These are phyloP conservation scores for Antheraea pernyi DNA, from an alignment of 1,140 invertebrate genomes.

Conservation along the genomic window DNA sequence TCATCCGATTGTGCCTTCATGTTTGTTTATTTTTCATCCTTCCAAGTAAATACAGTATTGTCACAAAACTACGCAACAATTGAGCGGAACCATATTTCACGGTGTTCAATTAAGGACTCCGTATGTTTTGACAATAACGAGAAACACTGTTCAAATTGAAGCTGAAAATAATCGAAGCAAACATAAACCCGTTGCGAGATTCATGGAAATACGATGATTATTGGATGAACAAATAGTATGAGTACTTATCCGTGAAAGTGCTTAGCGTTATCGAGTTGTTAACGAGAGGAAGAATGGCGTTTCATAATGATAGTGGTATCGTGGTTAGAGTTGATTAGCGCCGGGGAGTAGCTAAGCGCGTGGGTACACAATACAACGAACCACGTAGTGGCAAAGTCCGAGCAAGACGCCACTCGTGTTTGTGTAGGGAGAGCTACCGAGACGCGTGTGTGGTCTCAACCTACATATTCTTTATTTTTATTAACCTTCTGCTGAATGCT, in stretches of 20 bases:
- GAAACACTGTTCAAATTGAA: conserved; percentile 1
- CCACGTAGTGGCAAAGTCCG: conserved; percentile 36
- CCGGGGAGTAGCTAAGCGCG: conserved; percentile 48
- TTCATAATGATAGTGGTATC: conserved; percentile 56
- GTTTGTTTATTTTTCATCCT: conserved; percentile 76
- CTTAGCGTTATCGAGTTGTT: conserved; percentile 55
- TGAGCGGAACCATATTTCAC: conserved; percentile 64
- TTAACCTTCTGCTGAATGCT: background rate
- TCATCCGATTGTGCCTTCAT: conserved; percentile 61
- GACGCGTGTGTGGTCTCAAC: conserved; percentile 63
- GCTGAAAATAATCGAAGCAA: background rate
- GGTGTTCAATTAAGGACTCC: conserved; percentile 53
- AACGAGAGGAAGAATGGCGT: conserved; percentile 65
- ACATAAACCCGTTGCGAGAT: background rate
- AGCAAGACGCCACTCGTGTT: conserved; percentile 55
- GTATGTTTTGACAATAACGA: conserved; percentile 49
- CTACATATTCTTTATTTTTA: conserved; percentile 30
- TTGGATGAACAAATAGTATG: conserved; percentile 37
- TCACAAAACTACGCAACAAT: conserved; percentile 55
- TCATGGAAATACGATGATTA: conserved; percentile 15
- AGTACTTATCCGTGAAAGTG: conserved; percentile 45
- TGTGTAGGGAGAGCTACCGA: conserved; percentile 51
- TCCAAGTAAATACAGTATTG: conserved; percentile 70
- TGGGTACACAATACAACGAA: conserved; percentile 48
- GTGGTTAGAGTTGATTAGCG: conserved; percentile 68